Evolutionary conservation across 2,113 vertebrate genomes (phyloP), one percentile per base, ranked within the genome.

Genomic region (Odocoileus hemionus): DNA sequence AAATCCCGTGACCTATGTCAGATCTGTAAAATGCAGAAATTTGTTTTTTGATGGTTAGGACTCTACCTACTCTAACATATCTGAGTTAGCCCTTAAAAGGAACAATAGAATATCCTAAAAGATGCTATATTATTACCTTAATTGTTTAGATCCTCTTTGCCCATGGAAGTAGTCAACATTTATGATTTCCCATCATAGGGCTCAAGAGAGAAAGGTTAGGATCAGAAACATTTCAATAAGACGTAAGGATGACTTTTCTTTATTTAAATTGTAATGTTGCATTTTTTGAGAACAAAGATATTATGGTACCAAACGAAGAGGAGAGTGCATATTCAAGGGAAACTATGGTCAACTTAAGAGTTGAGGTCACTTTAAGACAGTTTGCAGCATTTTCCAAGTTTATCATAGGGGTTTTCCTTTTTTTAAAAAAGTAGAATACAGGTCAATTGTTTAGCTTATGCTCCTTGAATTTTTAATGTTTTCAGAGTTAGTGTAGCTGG

Each of bases 241-340:
- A 87, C 57, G 4, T 67, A 64, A 21, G 1, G 7, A 39, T 58
- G 26, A 1, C 14, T 96, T 93, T 23, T 91, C 55, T 82, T 93
- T 36, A 88, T 67, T 36, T 67, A 89, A 33, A 82, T 89, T 33
- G 47, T 74, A n/a, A 47, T 74, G 58, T 26, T 39, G 3, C 4
- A 50, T 91, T 89, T 76, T 95, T 96, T 92, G 6, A 93, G n/a
- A 88, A 74, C 15, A 67, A 83, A 89, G 64, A n/a, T 90, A 84
- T 64, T 96, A 60, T 80, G 36, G 36, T 39, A 86, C 2, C 26
- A 95, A 64, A 97, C 23, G 6, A 80, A 90, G 28, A 61, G 14
- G 1, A 88, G 64, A 36, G 28, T 86, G 14, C 2, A 93, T 13
- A 30, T 30, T 16, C 52, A 87, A 92, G 47, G 80, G 70, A 93